Conservation (phyloP, 2,888 invertebrate species). For the Heliothis peltigera region DNA sequence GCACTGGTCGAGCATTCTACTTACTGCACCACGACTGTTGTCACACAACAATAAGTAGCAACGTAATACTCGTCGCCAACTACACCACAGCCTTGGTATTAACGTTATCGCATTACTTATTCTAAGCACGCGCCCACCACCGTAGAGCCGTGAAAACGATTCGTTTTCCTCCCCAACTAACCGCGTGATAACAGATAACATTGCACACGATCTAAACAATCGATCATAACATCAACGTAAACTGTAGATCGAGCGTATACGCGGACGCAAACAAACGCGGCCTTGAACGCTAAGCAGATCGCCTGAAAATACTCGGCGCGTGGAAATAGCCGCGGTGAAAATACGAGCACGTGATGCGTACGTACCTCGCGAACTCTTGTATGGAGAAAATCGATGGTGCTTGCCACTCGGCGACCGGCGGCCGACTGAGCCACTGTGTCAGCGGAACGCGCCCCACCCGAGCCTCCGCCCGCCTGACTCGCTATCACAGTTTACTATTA, state of each 20-base stretch:
- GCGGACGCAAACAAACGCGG: constrained; percentile 85
- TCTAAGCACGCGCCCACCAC: constrained; percentile 74
- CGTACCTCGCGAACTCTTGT: constrained; percentile 86
- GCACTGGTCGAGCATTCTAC: constrained; percentile 56
- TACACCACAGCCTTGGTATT: constrained; percentile 63
- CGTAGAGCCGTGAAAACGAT: constrained; percentile 80
- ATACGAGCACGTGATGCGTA: constrained; percentile 87
- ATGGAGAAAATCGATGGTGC: constrained; percentile 88
- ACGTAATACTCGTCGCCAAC: constrained; percentile 59
- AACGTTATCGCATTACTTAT: constrained; percentile 79
- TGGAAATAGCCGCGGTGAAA: constrained; percentile 87
- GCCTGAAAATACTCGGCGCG: constrained; percentile 86
- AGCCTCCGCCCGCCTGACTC: constrained; percentile 81
- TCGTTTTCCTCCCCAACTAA: constrained; percentile 74
- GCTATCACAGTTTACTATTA: constrained; percentile 81
- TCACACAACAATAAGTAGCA: constrained; percentile 57
- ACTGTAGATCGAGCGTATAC: constrained; percentile 72
- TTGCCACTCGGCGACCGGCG: constrained; percentile 88
- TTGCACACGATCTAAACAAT: constrained; percentile 72
- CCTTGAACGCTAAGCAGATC: constrained; percentile 88
- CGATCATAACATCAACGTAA: constrained; percentile 75
- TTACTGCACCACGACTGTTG: constrained; percentile 44
- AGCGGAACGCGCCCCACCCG: constrained; percentile 88
- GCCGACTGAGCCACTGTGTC: constrained; percentile 91
- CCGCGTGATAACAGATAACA: constrained; percentile 71